phyloP scores from a whole-genome alignment of 2,113 vertebrate species.

The Todiramphus saurophagus region DNA sequence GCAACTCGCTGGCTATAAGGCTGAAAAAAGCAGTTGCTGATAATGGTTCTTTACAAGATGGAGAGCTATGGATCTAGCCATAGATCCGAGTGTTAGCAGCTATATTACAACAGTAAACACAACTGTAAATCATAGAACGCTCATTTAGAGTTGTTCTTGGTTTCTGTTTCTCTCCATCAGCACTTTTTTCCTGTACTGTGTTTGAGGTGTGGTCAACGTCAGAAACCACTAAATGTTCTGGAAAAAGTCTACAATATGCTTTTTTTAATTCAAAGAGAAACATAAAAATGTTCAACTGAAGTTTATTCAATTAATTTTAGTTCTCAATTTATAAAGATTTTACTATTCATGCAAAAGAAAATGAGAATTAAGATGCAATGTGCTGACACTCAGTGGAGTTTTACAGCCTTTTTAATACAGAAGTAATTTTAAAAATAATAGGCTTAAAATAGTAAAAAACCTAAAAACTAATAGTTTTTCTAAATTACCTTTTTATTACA shows the following conservation, averaged over 20 bases:
- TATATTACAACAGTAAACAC: background rate
- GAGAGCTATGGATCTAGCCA: background rate
- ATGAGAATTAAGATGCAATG: conserved; percentile 54
- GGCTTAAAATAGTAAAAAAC: conserved; percentile 65
- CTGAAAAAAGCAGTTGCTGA: background rate
- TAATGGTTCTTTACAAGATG: background rate
- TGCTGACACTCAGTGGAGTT: conserved; percentile 63
- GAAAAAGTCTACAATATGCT: background rate
- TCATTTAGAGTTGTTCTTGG: conserved; percentile 15
- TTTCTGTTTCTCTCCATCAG: conserved; percentile 13
- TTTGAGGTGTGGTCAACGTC: background rate
- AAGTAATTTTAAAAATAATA: conserved; percentile 77
- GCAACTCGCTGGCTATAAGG: background rate
- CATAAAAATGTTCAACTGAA: conserved; percentile 64
- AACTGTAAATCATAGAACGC: background rate
- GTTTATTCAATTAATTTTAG: conserved; percentile 75
- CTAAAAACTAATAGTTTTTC: conserved; percentile 60
- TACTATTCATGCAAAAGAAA: conserved; percentile 73
- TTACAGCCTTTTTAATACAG: conserved; percentile 73
- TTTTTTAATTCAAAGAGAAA: conserved; percentile 60
- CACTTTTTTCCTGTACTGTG: background rate
- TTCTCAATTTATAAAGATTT: conserved; percentile 70
- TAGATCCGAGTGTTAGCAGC: background rate
- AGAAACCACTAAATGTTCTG: background rate
- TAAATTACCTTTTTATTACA: conserved; percentile 76